Evolutionary conservation across 2,888 invertebrate genomes (phyloP), one percentile per base, ranked within the genome.

Genomic region (Lasioglossum leucozonium): DNA sequence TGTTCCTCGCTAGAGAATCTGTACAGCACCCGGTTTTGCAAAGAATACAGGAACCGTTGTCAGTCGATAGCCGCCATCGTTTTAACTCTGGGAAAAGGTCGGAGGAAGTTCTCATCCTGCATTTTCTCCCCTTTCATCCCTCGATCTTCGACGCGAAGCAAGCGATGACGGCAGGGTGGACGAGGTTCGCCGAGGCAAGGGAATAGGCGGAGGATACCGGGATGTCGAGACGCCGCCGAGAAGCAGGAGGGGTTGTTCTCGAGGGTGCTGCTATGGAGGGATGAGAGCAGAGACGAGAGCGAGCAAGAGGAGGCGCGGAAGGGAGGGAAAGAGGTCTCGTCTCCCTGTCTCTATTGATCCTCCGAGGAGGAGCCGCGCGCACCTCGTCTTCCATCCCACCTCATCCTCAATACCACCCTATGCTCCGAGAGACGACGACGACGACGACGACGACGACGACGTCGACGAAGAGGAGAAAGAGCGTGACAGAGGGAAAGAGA

Each of bases 271-370:
- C 80, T 84, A 80, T 81, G 74, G 80, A 82, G 86, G 89, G 87
- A 90, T 82, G 87, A 86, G 88, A 89, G 86, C 55, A 87, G 83
- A 80, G 85, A 87, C 81, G 87, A 84, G 87, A 86, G 84, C 85
- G 84, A 62, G 78, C 74, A 69, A 42, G 76, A 76, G 87, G 77
- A 81, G 73, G 79, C 81, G 82, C 72, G 87, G 87, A 84, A 69
- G 88, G 88, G 91, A 91, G 93, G 92, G 91, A 93, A 94, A 93
- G 94, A 94, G 94, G 93, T 94, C 94, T 94, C 94, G 94, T 95
- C 94, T 94, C 94, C 93, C 93, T 95, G 94, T 95, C 95, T 95
- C 94, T 95, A 95, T 95, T 95, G 95, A 95, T 95, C 95, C 94
- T 94, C 94, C 91, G 90, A 90, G 91, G 94, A 94, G 94, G 92